These are phyloP conservation scores for Pituophis catenifer DNA, from an alignment of 2,113 vertebrate species.

Conservation along the genomic window DNA sequence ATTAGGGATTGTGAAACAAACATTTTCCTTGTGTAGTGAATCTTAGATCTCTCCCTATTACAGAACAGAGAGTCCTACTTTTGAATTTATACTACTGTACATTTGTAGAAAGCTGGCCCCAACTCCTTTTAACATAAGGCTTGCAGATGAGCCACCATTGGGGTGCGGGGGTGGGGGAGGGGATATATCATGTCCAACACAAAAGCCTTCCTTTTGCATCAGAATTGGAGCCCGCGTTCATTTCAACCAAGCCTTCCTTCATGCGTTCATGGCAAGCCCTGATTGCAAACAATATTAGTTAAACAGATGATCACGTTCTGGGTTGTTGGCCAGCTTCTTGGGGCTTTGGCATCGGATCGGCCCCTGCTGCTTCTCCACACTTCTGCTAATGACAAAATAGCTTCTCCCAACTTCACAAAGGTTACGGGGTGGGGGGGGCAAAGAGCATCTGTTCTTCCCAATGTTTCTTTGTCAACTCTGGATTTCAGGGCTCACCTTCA, in stretches of 20 bases:
- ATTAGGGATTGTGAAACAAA: not conserved
- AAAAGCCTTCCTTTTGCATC: not conserved
- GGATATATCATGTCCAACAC: not conserved
- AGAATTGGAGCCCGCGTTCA: not conserved
- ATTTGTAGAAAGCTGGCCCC: not conserved
- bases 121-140: not conserved
- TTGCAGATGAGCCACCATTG: not conserved
- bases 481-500: not conserved
- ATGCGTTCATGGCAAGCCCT: not conserved
- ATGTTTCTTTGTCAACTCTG: not conserved
- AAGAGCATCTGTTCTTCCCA: not conserved
- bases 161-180: not conserved
- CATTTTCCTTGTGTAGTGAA: not conserved
- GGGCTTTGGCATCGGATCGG: not conserved
- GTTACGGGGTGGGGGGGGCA: not conserved
- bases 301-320: not conserved
- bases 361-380: not conserved
- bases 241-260: not conserved
- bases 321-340: not conserved
- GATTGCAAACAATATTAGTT: not conserved
- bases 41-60: not conserved
- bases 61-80: not conserved
- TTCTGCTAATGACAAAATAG: not conserved
- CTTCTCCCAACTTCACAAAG: not conserved
- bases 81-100: not conserved